Evolutionary conservation across 1,140 invertebrate species (phyloP), one percentile per base, ranked within the genome.

Genomic region (Mycetomoellerius zeteki): DNA sequence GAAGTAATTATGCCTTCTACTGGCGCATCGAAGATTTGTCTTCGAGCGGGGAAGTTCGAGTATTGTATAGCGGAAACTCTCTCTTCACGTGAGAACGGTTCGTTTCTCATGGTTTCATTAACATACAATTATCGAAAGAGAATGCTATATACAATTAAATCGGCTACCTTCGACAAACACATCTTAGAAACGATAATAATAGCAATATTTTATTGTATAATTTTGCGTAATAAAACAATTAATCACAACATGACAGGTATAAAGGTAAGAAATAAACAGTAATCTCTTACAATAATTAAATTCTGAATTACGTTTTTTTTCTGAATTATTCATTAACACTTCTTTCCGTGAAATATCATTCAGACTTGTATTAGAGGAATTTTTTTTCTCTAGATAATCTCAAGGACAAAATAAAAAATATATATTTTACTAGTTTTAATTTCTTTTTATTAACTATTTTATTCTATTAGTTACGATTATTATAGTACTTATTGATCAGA

Each of bases 1-100:
- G 82, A 85, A 85, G 73, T 85, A 78, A 85, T 85, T 85, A 85
- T 50, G 21, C 30, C 73, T 78, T 30, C 16, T 78, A 67, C 27
- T 21, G 54, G 73, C 47, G 60, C 47, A 65, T 85, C 60, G n/a
- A 65, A 76, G 73, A 78, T 77, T 65, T 78, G 73, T 85, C 24
- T 77, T 75, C 56, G 56, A 37, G 52, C 54, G 69, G n/a, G 72
- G 82, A 56, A 65, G 56, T 37, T 58, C 82, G 47, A 33, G 33
- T 30, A 65, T 64, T n/a, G 10, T 50, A 5, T 21, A 65, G 58
- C 16, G 73, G 58, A 52, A 78, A 78, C 58, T 65, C 58, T 77
- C 50, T 85, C 73, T 47, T 77, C 43, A 54, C 27, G 16, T 85
- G 82, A 85, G 50, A 85, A 85, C 47, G 47, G n/a, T 33, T 47